Percentiles rank a stretch among this genome's conserved stretches.
phyloP scores from a whole-genome alignment of 2,888 invertebrate genomes.

The Oscheius onirici region DNA sequence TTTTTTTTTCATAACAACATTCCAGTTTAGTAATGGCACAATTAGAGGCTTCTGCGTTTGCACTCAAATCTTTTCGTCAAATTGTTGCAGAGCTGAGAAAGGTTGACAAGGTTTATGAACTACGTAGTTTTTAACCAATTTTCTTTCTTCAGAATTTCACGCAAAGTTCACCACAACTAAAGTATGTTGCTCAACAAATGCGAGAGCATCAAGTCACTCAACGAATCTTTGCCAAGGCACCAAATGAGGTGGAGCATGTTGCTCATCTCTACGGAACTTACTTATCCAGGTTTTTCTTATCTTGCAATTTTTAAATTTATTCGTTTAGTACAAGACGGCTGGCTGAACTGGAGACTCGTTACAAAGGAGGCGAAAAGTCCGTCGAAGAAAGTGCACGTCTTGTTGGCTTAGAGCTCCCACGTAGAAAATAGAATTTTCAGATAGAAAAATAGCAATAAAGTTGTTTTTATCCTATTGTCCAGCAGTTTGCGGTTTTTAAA shows the following conservation, averaged over 20 bases:
- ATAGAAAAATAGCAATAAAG: background rate
- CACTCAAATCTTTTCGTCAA: slow-evolving; percentile 52
- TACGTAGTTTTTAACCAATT: background rate
- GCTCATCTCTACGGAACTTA: slow-evolving; percentile 64
- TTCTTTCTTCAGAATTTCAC: slow-evolving; percentile 45
- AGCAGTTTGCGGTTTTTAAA: background rate
- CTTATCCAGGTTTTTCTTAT: slow-evolving; percentile 49
- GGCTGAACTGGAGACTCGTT: slow-evolving; percentile 57
- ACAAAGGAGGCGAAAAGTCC: slow-evolving; percentile 62
- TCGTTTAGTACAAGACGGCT: slow-evolving; percentile 53
- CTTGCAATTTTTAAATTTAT: background rate
- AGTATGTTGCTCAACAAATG: slow-evolving; percentile 57
- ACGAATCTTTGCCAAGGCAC: slow-evolving; percentile 54
- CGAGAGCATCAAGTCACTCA: slow-evolving; percentile 51
- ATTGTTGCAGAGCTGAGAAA: slow-evolving; percentile 57
- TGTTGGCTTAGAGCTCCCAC: slow-evolving; percentile 65
- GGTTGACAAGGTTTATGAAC: slow-evolving; percentile 54
- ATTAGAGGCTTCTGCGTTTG: slow-evolving; percentile 18
- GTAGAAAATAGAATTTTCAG: slow-evolving; percentile 2
- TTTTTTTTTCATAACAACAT: too few relatives aligned
- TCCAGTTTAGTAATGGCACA: slow-evolving; percentile 20
- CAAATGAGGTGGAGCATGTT: slow-evolving; percentile 61
- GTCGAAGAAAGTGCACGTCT: slow-evolving; percentile 65
- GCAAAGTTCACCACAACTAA: slow-evolving; percentile 48
- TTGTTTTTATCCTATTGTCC: background rate